Conservation (phyloP, 2,888 invertebrate genomes). For the Dryocosmus kuriphilus region DNA sequence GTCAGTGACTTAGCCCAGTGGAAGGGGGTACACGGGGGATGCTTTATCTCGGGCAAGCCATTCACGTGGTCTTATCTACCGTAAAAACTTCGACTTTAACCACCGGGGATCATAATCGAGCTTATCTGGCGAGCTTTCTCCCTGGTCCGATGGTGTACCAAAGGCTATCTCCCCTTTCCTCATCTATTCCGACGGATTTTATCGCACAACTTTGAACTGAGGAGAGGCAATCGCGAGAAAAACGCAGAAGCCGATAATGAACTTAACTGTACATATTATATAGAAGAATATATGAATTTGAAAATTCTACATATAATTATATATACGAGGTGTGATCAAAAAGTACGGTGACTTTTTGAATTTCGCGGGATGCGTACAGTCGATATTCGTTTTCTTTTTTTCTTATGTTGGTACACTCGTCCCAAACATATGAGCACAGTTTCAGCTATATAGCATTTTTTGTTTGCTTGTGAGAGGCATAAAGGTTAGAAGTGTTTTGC, state of each 20-base stretch:
- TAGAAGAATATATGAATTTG: too few relatives aligned
- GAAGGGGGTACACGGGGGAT: slow-evolving; percentile 45
- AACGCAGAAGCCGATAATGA: slow-evolving; percentile 35
- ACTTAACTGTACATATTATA: background rate
- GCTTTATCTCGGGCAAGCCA: slow-evolving; percentile 53
- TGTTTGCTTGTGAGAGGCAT: too few relatives aligned
- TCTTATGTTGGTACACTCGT: too few relatives aligned
- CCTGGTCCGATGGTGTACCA: slow-evolving; percentile 45
- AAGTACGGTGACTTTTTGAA: too few relatives aligned
- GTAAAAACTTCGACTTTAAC: slow-evolving; percentile 75
- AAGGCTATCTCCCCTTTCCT: slow-evolving; percentile 54
- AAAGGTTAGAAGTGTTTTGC: too few relatives aligned
- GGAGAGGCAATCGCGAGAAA: slow-evolving; percentile 36
- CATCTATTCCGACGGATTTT: slow-evolving; percentile 46
- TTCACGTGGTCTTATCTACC: slow-evolving; percentile 69
- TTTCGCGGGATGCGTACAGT: too few relatives aligned
- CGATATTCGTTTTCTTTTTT: too few relatives aligned
- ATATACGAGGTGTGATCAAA: too few relatives aligned
- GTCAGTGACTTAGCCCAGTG: slow-evolving; percentile 42
- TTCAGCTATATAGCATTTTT: too few relatives aligned
- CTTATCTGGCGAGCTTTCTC: slow-evolving; percentile 65
- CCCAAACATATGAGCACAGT: too few relatives aligned
- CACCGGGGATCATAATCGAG: slow-evolving; percentile 75
- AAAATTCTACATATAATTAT: background rate
- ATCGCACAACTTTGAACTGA: slow-evolving; percentile 56